A percentile compares a stretch with the other conserved stretches of the same genome.
Conservation (phyloP, 1,140 invertebrate species). For the Diabrotica undecimpunctata region DNA sequence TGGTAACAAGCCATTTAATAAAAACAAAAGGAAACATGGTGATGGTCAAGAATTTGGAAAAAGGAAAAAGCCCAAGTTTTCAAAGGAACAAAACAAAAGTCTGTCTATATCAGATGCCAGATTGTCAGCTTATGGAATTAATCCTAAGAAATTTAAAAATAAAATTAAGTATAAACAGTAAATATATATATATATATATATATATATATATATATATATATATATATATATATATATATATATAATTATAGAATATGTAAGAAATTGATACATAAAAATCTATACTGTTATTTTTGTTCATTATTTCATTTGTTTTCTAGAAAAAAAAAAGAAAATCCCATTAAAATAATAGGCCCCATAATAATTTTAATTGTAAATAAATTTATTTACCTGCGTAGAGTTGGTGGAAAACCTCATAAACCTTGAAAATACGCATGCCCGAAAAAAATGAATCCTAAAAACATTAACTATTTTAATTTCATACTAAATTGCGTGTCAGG, state of each 20-base stretch:
- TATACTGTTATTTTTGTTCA: neutral
- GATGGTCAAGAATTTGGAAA: conserved; percentile 1
- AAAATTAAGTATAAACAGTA: conserved; percentile 55
- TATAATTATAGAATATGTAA: conserved; percentile 1
- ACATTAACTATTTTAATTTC: no score
- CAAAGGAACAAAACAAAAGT: conserved; percentile 38
- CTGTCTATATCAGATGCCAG: conserved; percentile 67
- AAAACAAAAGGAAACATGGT: conserved; percentile 15
- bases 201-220: conserved; percentile 1
- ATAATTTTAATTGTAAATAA: no score
- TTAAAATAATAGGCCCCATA: no score
- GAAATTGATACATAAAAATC: conserved; percentile 13
- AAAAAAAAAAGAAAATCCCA: no score
- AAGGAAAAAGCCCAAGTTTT: conserved; percentile 22
- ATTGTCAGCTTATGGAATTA: conserved; percentile 83
- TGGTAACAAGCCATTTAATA: conserved; percentile 3
- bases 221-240: neutral
- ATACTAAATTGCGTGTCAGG: no score
- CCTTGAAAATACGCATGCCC: no score
- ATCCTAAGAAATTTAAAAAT: conserved; percentile 84
- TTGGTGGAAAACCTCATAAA: no score
- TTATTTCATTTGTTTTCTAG: no score
- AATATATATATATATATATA: conserved; percentile 26
- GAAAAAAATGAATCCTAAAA: no score
- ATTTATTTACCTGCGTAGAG: no score